Percentiles rank a stretch among this genome's conserved stretches.
phyloP scores from a whole-genome alignment of 2,888 invertebrate species.

The Caradrina clavipalpis region DNA sequence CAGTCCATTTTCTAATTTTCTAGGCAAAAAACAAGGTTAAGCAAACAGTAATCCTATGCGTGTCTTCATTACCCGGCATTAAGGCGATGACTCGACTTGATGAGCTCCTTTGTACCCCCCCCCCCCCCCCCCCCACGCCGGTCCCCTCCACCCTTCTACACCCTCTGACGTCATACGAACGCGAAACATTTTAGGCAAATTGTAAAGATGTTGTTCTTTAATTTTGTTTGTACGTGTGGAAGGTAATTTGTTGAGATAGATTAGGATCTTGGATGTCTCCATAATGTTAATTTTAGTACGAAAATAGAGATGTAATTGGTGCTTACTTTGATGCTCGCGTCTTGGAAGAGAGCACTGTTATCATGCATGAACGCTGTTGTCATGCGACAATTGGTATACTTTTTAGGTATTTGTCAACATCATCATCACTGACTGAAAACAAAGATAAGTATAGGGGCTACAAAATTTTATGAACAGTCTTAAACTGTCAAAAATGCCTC shows the following conservation, averaged over 20 bases:
- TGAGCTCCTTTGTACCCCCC: conserved; percentile 65
- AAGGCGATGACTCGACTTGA: conserved; percentile 75
- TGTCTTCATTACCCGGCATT: conserved; percentile 73
- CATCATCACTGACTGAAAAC: too few relatives aligned
- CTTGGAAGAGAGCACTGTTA: background rate
- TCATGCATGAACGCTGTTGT: too few relatives aligned
- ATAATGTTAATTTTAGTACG: conserved; percentile 6
- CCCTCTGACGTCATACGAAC: conserved; percentile 33
- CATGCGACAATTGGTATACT: too few relatives aligned
- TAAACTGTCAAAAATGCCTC: too few relatives aligned
- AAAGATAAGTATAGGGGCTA: too few relatives aligned
- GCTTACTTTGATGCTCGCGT: background rate
- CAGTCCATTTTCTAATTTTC: conserved; percentile 43
- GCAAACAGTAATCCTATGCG: conserved; percentile 58
- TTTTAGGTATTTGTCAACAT: too few relatives aligned
- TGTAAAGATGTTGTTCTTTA: conserved; percentile 62
- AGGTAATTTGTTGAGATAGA: conserved; percentile 26
- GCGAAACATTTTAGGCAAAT: conserved; percentile 57
- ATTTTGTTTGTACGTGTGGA: conserved; percentile 44
- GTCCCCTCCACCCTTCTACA: conserved; percentile 11
- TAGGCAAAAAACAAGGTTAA: conserved; percentile 48
- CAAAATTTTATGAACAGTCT: too few relatives aligned
- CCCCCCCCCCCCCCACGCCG: conserved; percentile 12
- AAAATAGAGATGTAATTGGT: conserved; percentile 1
- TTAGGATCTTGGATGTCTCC: conserved; percentile 28